phyloP scores from a whole-genome alignment of 2,888 invertebrate genomes.

The Meloe dianella region DNA sequence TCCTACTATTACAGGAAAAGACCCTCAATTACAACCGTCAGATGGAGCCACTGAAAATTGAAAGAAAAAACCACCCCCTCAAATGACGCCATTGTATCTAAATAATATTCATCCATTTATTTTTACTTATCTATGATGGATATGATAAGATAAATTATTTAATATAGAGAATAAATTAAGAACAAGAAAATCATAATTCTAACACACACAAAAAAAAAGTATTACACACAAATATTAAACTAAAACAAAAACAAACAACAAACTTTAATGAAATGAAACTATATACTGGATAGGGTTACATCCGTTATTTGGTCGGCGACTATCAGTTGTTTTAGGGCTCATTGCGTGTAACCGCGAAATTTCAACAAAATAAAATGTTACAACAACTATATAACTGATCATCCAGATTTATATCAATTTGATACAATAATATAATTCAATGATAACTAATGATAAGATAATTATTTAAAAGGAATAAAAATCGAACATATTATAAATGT shows the following conservation, averaged over 20 bases:
- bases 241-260: not conserved
- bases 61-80: constrained; percentile 50
- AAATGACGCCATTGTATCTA: constrained; percentile 27
- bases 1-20: constrained; percentile 25
- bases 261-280: not conserved
- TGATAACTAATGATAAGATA: not conserved
- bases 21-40: constrained; percentile 51
- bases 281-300: not conserved
- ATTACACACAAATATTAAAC: not conserved
- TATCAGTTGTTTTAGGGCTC: not conserved
- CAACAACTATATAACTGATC: not conserved
- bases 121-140: not conserved
- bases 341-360: not conserved
- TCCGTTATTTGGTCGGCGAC: not conserved
- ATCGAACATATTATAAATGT: not conserved
- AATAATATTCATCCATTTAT: not conserved
- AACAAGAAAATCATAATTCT: too few relatives aligned
- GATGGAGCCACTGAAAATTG: constrained; percentile 53
- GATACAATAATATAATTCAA: not conserved
- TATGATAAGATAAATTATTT: not conserved
- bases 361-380: not conserved
- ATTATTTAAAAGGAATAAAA: not conserved
- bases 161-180: not conserved
- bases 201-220: not conserved
- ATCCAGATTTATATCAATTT: not conserved